phyloP scores from a whole-genome alignment of 2,888 invertebrate species.

The Harmothoe impar region DNA sequence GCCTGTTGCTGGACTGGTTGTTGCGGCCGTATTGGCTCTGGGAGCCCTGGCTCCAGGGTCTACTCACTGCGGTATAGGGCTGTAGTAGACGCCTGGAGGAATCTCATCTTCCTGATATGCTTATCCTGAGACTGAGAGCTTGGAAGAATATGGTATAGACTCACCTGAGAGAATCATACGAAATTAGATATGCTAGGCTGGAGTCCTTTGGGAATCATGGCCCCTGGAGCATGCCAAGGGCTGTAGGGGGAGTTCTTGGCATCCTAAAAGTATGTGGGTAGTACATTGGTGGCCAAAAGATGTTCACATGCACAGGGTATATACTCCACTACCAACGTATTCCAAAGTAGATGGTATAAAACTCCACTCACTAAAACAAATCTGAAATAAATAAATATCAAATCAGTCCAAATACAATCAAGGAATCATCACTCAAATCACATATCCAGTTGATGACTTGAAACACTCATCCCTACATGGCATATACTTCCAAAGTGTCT shows the following conservation, averaged over 20 bases:
- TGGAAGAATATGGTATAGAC: neutral
- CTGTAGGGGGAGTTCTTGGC: neutral
- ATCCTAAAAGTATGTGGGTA: neutral
- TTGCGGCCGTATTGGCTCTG: neutral
- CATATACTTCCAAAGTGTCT: neutral
- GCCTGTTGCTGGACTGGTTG: slow-evolving; percentile 1
- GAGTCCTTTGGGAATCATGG: slow-evolving; percentile 14
- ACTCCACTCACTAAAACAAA: neutral
- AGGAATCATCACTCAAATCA: neutral
- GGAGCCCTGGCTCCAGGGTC: neutral
- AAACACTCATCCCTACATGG: neutral
- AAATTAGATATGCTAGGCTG: slow-evolving; percentile 19
- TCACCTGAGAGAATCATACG: slow-evolving; percentile 21
- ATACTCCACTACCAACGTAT: no score
- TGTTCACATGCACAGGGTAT: neutral
- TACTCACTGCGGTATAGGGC: neutral
- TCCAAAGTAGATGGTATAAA: neutral
- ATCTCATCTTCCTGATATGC: slow-evolving; percentile 38
- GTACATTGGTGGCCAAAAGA: neutral
- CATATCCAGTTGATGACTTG: neutral
- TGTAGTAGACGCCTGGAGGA: neutral
- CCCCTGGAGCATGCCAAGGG: neutral
- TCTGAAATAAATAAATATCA: neutral
- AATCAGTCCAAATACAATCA: neutral
- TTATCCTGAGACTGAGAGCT: slow-evolving; percentile 28